Percentiles rank a stretch among this genome's conserved stretches.
phyloP scores from a whole-genome alignment of 2,113 vertebrate genomes.

The Tragelaphus strepsiceros region DNA sequence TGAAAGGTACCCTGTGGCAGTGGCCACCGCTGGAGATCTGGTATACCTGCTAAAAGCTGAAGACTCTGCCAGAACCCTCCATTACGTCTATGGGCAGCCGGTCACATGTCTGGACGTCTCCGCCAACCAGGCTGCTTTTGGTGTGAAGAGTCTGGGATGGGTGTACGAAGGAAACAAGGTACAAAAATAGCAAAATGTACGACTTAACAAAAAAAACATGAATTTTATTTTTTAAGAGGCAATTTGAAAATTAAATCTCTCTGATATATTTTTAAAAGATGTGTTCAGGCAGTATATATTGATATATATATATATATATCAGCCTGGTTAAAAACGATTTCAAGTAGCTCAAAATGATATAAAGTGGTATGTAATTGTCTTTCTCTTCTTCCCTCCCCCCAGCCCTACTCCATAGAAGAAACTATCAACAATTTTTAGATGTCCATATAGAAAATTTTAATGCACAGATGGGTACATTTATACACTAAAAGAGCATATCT shows the following conservation, averaged over 20 bases:
- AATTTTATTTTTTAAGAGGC: neutral
- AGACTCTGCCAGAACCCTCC: slow-evolving; percentile 81
- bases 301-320: neutral
- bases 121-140: slow-evolving; percentile 83
- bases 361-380: neutral
- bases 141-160: slow-evolving; percentile 92
- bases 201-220: neutral
- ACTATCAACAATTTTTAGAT: neutral
- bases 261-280: neutral
- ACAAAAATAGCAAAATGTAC: neutral
- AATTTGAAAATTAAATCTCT: neutral
- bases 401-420: neutral
- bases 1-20: slow-evolving; percentile 77
- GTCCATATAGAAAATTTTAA: neutral
- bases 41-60: slow-evolving; percentile 87
- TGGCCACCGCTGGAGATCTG: slow-evolving; percentile 87
- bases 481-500: neutral
- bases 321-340: neutral
- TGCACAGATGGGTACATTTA: neutral
- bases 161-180: slow-evolving; percentile 95
- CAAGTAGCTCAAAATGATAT: neutral
- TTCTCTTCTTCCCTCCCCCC: neutral
- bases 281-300: neutral
- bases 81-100: slow-evolving; percentile 91
- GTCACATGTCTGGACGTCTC: slow-evolving; percentile 92